Conservation (phyloP, 2,113 vertebrate species). For the Eonycteris spelaea region DNA sequence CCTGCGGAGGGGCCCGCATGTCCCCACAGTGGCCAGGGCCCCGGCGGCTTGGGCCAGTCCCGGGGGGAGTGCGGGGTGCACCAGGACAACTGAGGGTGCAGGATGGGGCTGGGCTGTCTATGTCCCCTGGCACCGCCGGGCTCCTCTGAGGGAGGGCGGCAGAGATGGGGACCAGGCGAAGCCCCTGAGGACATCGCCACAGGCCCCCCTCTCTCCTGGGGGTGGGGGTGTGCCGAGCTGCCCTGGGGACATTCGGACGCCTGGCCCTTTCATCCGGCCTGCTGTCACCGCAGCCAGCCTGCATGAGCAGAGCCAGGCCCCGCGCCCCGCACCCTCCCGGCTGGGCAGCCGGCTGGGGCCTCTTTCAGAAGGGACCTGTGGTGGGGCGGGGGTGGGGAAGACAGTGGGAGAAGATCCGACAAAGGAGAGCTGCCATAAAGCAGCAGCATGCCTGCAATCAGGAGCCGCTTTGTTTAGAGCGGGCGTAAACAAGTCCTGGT, state of each 20-base stretch:
- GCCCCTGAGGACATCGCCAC: not conserved
- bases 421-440: constrained; percentile 70
- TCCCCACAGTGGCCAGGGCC: not conserved
- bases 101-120: not conserved
- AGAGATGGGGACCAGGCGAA: not conserved
- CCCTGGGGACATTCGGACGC: not conserved
- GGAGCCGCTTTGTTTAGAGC: constrained; percentile 68
- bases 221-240: not conserved
- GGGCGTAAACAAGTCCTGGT: constrained; percentile 67
- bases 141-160: not conserved
- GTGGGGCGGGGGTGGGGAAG: constrained; percentile 61
- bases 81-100: not conserved
- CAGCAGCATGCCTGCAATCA: constrained; percentile 71
- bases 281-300: not conserved
- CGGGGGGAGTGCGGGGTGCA: accelerated
- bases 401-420: constrained; percentile 43
- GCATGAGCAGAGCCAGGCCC: constrained; percentile 42
- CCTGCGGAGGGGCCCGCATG: not conserved
- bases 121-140: not conserved
- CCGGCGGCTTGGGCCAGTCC: not conserved
- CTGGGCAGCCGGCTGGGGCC: not conserved
- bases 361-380: constrained; percentile 37
- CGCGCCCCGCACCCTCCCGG: not conserved
- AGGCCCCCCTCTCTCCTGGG: not conserved
- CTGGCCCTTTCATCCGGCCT: too few species aligned